A percentile compares a stretch with the other conserved stretches of the same genome.
phyloP scores from a whole-genome alignment of 2,888 invertebrate species.

The Ypsolopha scabrella region DNA sequence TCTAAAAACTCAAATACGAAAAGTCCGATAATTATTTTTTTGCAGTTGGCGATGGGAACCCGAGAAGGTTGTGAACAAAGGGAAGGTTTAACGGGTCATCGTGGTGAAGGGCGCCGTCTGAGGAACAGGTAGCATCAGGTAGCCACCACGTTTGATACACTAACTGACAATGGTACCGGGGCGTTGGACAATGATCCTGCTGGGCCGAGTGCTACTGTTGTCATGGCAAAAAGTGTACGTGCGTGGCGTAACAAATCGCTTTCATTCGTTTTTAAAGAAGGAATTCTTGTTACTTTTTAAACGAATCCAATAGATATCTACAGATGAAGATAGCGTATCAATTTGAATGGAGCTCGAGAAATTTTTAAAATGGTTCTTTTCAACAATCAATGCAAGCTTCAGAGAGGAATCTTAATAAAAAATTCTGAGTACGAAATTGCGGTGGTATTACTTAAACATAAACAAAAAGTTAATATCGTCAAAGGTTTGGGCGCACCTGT shows the following conservation, averaged over 20 bases:
- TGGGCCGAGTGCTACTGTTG: background rate
- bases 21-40: conserved; percentile 49
- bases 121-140: background rate
- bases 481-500: conserved; percentile 66
- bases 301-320: conserved; percentile 17
- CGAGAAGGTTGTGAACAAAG: conserved; percentile 58
- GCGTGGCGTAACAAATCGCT: conserved; percentile 39
- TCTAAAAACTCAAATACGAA: conserved; percentile 29
- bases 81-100: conserved; percentile 15
- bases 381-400: no score
- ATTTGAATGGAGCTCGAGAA: no score
- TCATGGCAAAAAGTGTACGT: background rate
- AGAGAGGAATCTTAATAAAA: background rate
- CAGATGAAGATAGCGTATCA: background rate
- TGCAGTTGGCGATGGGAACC: conserved; percentile 29
- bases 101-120: background rate
- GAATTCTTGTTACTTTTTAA: conserved; percentile 29
- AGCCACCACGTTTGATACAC: background rate
- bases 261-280: conserved; percentile 57
- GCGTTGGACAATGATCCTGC: background rate
- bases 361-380: no score
- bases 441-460: conserved; percentile 37
- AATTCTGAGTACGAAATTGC: conserved; percentile 4
- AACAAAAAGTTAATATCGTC: conserved; percentile 67
- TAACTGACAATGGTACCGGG: background rate